Evolutionary conservation across 2,888 invertebrate genomes (phyloP), one percentile per base, ranked within the genome.

Genomic region (Crioceris asparagi): DNA sequence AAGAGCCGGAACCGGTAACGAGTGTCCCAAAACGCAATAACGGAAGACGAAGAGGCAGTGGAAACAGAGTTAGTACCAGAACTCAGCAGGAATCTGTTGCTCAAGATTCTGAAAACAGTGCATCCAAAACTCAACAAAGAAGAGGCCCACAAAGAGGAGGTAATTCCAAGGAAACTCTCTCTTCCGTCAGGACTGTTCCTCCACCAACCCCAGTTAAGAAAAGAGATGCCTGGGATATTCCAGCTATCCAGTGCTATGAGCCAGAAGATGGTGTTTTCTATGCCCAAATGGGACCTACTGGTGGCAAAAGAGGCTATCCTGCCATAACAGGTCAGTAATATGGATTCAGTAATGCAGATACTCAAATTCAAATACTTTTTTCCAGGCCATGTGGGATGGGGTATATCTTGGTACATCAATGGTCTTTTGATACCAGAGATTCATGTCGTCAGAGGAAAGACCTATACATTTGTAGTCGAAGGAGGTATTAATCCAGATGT

Each of bases 401-500:
- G 92, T 17, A 83, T 91, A 44, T 81, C 86, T 0, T 92, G 90
- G 90, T 93, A 88, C 69, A 87, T 93, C 57, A 92, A 93, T 64
- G 92, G 92, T 0, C 71, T 92, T 2, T 71, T 93, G 11, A 88
- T 92, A 48, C 93, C 92, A 0, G 92, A 87, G 69, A 79, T 93
- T 50, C 81, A 87, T 57, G 82, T 92, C 26, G 83, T 92, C 1
- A 72, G 91, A 34, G 90, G 91, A 5, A 79, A 75, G 60, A 81
- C 79, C 11, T 92, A 92, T 62, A 87, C 84, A 0, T 91, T 92
- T 61, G 81, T 90, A 19, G 78, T 81, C 2, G 92, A 92, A 64
- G 91, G 86, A 1, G 93, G 92, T 14, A 67, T 74, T 26, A 76
- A 92, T 62, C 74, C 84, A 0, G 77, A 79, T 15, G 68, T 74